Evolutionary conservation across 2,888 invertebrate species (phyloP).

Genomic region (Germaria angustata): DNA sequence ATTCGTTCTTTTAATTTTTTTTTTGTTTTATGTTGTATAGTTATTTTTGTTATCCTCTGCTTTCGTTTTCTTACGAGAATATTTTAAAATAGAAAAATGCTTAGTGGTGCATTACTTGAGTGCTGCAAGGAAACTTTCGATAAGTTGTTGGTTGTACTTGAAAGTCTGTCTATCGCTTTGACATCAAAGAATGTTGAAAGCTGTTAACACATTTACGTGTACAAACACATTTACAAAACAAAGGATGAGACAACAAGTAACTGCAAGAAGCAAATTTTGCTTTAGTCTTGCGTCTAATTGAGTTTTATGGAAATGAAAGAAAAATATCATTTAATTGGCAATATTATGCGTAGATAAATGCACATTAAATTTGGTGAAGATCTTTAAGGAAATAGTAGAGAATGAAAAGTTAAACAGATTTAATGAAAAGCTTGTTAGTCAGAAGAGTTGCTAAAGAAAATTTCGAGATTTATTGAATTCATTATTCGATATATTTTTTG

Average conservation of each 20-base stretch:
- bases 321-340: neutral
- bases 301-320: neutral
- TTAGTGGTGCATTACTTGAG: slow-evolving; percentile 42
- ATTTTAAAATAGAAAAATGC: neutral
- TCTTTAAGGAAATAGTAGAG: no score
- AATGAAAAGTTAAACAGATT: no score
- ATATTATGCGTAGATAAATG: no score
- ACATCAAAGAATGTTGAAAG: slow-evolving; percentile 31
- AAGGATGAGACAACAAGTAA: neutral
- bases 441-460: no score
- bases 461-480: no score
- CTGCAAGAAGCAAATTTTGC: neutral
- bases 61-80: neutral
- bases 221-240: neutral
- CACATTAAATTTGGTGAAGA: no score
- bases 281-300: neutral
- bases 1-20: neutral
- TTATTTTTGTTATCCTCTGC: neutral
- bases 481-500: no score
- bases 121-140: slow-evolving; percentile 36
- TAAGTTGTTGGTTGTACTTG: slow-evolving; percentile 34
- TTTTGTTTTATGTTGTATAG: neutral
- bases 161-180: slow-evolving; percentile 29
- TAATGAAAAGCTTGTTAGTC: no score
- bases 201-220: slow-evolving; percentile 9